phyloP scores from a whole-genome alignment of 1,140 invertebrate genomes.

The Dysdera silvatica region DNA sequence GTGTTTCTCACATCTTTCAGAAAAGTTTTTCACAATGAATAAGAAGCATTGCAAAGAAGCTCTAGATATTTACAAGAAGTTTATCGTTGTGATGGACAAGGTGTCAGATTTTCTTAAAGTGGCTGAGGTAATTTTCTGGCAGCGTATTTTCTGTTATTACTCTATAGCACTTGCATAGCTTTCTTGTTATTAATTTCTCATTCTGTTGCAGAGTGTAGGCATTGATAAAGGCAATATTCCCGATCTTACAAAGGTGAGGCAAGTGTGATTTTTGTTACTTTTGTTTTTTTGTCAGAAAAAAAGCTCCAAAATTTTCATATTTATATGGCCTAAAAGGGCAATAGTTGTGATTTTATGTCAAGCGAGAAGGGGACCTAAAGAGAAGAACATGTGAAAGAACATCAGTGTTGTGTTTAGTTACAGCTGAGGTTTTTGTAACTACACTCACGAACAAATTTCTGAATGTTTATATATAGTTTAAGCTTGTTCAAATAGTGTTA shows the following conservation, averaged over 20 bases:
- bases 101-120: conserved; percentile 97
- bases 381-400: too few species aligned
- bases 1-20: conserved; percentile 46
- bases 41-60: conserved; percentile 94
- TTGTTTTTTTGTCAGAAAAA: background rate
- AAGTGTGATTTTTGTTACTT: background rate
- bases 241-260: conserved; percentile 73
- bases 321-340: too few species aligned
- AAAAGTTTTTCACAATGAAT: conserved; percentile 99
- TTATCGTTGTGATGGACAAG: conserved; percentile 95
- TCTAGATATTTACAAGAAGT: conserved; percentile 97
- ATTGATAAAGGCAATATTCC: conserved; percentile 99
- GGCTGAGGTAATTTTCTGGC: conserved; percentile 60
- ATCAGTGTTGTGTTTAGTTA: too few species aligned
- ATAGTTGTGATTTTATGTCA: too few species aligned
- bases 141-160: background rate
- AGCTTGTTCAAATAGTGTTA: too few species aligned
- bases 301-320: background rate
- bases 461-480: too few species aligned
- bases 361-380: too few species aligned
- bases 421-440: too few species aligned
- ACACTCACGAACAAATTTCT: too few species aligned
- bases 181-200: too few species aligned
- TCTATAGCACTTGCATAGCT: background rate
- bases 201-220: conserved; percentile 64